A percentile compares a stretch with the other conserved stretches of the same genome.
These are phyloP conservation scores for Bradypodion pumilum DNA, from an alignment of 2,797 vertebrate genomes.

Conservation along the genomic window DNA sequence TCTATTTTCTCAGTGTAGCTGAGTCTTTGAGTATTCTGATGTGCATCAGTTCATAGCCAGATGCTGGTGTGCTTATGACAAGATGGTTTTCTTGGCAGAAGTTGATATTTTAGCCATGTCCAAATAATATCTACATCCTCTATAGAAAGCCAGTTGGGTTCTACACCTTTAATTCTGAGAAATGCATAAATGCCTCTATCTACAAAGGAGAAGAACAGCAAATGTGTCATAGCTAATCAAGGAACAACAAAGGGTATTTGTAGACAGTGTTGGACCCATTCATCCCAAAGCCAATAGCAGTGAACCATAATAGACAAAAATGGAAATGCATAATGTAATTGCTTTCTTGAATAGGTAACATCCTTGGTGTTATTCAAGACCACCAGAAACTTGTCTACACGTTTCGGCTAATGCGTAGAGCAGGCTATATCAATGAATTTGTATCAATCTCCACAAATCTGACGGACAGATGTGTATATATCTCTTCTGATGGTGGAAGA, in stretches of 20 bases:
- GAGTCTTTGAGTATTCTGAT: neutral
- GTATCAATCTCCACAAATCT: slow-evolving; percentile 98
- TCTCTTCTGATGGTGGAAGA: slow-evolving; percentile 96
- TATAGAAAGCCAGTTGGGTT: neutral
- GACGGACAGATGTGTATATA: slow-evolving; percentile 95
- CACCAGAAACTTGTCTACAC: slow-evolving; percentile 92
- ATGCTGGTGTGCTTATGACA: neutral
- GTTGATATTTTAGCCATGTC: neutral
- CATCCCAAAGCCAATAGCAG: fast-evolving
- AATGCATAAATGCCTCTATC: neutral
- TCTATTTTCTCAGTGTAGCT: slow-evolving; percentile 4
- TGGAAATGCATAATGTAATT: slow-evolving; percentile 6
- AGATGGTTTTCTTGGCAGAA: neutral
- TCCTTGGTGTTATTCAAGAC: slow-evolving; percentile 94
- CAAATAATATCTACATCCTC: neutral
- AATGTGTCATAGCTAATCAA: neutral
- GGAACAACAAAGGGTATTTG: neutral
- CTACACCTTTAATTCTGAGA: neutral
- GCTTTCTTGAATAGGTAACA: slow-evolving; percentile 85
- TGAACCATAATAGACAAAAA: neutral
- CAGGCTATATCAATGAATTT: slow-evolving; percentile 97
- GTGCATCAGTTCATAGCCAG: neutral
- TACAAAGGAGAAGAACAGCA: neutral
- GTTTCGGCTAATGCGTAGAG: slow-evolving; percentile 95
- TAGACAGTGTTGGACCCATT: neutral